A percentile compares a stretch with the other conserved stretches of the same genome.
These are phyloP conservation scores for Decapterus maruadsi DNA, from an alignment of 2,797 vertebrate species.

Conservation along the genomic window DNA sequence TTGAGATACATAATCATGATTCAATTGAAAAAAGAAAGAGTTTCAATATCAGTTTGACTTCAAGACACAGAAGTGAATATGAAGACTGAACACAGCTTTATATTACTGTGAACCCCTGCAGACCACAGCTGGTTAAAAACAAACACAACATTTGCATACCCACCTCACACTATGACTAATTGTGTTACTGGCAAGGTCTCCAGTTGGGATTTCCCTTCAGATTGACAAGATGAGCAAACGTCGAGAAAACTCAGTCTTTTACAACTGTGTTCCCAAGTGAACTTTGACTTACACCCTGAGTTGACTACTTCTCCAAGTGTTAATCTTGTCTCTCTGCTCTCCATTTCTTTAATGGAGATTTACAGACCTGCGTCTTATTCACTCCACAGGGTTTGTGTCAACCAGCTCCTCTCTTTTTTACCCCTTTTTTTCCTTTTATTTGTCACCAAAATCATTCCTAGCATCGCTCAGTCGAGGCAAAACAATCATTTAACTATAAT, in stretches of 20 bases:
- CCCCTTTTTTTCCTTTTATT: slow-evolving; percentile 11
- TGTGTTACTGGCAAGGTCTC: background rate
- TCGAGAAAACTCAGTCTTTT: slow-evolving; percentile 40
- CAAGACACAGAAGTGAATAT: background rate
- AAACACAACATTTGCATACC: slow-evolving; percentile 4
- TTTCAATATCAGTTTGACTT: background rate
- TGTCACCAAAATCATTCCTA: slow-evolving; percentile 33
- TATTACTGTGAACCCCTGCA: slow-evolving; percentile 19
- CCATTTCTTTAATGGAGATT: slow-evolving; percentile 14
- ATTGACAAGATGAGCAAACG: slow-evolving; percentile 19
- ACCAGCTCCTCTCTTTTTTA: slow-evolving; percentile 16
- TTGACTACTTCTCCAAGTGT: background rate
- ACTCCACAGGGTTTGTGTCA: slow-evolving; percentile 26
- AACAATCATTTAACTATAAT: slow-evolving; percentile 65
- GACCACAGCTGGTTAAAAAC: slow-evolving; percentile 24
- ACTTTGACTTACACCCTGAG: slow-evolving; percentile 15
- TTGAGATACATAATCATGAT: no score
- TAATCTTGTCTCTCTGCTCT: slow-evolving; percentile 17
- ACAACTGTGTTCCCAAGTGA: slow-evolving; percentile 10
- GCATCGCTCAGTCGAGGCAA: slow-evolving; percentile 34
- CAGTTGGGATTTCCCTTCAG: slow-evolving; percentile 25
- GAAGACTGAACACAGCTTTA: background rate
- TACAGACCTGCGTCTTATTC: slow-evolving; percentile 32
- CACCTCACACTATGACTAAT: background rate
- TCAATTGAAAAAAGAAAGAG: background rate